Percentiles rank a stretch among this genome's conserved stretches.
Conservation (phyloP, 2,113 vertebrate genomes). For the Gnathochromis pfefferi region DNA sequence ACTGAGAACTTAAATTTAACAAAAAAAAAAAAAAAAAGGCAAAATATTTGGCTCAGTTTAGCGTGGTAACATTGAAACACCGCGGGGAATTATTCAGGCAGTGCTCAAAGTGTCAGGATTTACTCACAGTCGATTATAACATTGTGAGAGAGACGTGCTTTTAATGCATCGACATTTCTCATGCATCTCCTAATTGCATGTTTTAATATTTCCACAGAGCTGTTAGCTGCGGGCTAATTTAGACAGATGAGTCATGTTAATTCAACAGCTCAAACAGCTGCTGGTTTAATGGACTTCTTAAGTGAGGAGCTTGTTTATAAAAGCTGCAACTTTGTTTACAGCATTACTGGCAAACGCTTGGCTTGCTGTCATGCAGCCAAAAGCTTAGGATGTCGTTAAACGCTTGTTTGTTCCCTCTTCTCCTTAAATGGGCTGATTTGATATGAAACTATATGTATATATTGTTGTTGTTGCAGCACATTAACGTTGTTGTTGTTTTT, state of each 20-base stretch:
- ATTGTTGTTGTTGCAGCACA: background rate
- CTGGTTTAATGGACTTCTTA: constrained; percentile 19
- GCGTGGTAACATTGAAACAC: background rate
- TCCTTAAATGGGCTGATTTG: background rate
- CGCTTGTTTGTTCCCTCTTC: background rate
- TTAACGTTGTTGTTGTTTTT: background rate
- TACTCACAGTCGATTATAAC: background rate
- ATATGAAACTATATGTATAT: background rate
- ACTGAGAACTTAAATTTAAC: background rate
- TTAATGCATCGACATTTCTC: background rate
- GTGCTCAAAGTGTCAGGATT: background rate
- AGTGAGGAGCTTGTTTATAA: background rate
- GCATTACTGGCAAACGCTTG: background rate
- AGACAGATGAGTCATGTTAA: constrained; percentile 20
- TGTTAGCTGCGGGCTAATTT: constrained; percentile 3
- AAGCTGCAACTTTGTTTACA: constrained; percentile 21
- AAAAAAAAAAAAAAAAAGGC: background rate
- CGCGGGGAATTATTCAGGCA: background rate
- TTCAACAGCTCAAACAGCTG: constrained; percentile 14
- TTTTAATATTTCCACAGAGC: background rate
- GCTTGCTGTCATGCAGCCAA: constrained; percentile 3
- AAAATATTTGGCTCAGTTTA: background rate
- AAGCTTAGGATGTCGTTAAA: background rate
- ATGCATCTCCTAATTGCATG: background rate
- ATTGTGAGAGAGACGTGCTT: background rate